Evolutionary conservation across 2,797 vertebrate genomes (phyloP), one percentile per base, ranked within the genome.

Genomic region (Phrynocephalus vlangalii): DNA sequence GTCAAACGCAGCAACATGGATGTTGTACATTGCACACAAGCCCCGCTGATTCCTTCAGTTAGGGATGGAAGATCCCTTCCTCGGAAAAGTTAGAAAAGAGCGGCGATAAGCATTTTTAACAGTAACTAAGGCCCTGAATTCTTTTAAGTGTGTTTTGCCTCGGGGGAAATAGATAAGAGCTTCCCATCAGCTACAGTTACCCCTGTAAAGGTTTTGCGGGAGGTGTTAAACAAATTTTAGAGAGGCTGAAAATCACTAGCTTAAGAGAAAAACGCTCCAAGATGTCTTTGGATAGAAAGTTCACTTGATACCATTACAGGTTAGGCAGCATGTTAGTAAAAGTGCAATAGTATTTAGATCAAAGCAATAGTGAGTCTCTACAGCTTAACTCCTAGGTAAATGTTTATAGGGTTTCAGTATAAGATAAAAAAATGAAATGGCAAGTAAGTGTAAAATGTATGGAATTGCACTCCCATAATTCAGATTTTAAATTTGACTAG

Each of bases 291-390:
- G 91, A 93, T 26, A 92, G 89, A 93, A 91, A 77, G 85, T 91
- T 82, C 33, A 0, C 88, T 70, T 85, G 92, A 76, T 85, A 90
- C 88, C 91, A 91, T 86, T 88, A 91, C 92, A 90, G 89, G 50
- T 15, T 91, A 92, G 20, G 92, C 91, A 92, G 92, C 85, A 88
- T 92, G 90, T 91, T 91, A 87, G 79, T 85, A 90, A 84, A 28
- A 63, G 56, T 33, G n/a, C 52, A 30, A 24, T 60, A 1, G 20
- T 28, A 18, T 15, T 6, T 6, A 56, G n/a, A 26, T 52, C 50
- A 52, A 52, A 52, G n/a, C n/a, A 79, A n/a, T 30, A 63, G 13
- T 63, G 18, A 60, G 18, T 79, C 52, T 30, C n/a, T 10, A 5
- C 15, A n/a, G n/a, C 3, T 79, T 63, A 30, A 60, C 56, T 63